A percentile compares a stretch with the other conserved stretches of the same genome.
phyloP scores from a whole-genome alignment of 2,888 invertebrate genomes.

The Ramazzottius varieornatus region DNA sequence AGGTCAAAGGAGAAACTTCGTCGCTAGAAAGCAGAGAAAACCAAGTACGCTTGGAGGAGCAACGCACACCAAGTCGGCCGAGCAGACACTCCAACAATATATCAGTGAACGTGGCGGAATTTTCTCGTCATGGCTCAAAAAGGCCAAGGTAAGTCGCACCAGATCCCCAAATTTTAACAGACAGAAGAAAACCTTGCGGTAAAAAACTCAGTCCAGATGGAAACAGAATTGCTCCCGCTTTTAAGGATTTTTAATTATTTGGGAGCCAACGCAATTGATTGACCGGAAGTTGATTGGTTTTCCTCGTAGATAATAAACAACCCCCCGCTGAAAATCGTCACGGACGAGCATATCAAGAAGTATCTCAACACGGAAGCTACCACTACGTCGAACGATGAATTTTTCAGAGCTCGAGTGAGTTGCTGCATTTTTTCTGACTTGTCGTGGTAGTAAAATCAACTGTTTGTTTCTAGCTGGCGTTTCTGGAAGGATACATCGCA shows the following conservation, averaged over 20 bases:
- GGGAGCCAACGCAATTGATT: background rate
- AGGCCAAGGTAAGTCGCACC: background rate
- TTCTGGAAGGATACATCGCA: constrained; percentile 65
- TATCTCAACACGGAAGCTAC: background rate
- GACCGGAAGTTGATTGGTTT: background rate
- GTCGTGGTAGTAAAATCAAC: background rate
- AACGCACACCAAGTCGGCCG: background rate
- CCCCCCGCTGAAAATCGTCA: background rate
- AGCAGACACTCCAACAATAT: background rate
- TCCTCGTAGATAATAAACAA: background rate
- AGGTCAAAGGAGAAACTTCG: background rate
- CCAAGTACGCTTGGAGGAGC: background rate
- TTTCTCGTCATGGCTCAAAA: background rate
- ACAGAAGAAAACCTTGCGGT: too few species aligned
- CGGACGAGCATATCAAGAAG: background rate
- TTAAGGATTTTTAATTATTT: background rate
- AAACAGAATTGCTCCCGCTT: background rate
- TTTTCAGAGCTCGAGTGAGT: background rate
- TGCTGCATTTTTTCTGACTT: too few species aligned
- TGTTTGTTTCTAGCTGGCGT: constrained; percentile 30
- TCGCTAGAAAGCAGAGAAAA: background rate
- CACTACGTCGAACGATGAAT: background rate
- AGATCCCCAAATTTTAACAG: background rate
- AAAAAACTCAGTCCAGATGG: too few species aligned
- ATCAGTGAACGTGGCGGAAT: background rate